Evolutionary conservation across 2,888 invertebrate species (phyloP).

Genomic region (Agrochola circellaris): DNA sequence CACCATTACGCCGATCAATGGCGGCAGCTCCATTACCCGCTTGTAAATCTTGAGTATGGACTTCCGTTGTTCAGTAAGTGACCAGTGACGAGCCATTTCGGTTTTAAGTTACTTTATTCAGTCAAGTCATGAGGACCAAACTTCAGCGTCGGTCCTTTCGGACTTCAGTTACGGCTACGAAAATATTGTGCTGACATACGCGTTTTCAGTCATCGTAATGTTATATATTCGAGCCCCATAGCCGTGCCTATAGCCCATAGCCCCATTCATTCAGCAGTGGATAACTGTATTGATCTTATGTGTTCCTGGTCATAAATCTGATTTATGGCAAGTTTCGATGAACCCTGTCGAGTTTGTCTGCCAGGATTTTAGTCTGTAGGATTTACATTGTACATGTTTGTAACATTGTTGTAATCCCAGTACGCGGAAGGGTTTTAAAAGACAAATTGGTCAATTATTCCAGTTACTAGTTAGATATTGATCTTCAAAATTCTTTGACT

Average conservation of each 20-base stretch:
- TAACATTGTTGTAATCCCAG: background rate
- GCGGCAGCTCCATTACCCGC: no score
- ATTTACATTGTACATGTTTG: background rate
- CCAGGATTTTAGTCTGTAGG: slow-evolving; percentile 25
- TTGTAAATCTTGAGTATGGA: no score
- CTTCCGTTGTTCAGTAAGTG: no score
- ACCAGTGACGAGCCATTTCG: no score
- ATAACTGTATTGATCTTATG: slow-evolving; percentile 46
- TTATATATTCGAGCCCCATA: slow-evolving; percentile 29
- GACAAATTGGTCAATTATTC: background rate
- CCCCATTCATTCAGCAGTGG: slow-evolving; percentile 13
- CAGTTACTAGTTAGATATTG: background rate
- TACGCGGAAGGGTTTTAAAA: background rate
- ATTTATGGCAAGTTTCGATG: slow-evolving; percentile 48
- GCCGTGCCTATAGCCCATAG: background rate
- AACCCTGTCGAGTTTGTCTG: slow-evolving; percentile 27
- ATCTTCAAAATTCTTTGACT: background rate
- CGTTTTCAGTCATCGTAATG: background rate
- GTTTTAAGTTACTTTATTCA: no score
- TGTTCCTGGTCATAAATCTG: slow-evolving; percentile 55
- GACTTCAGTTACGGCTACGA: no score
- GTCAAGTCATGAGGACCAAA: background rate
- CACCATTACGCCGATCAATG: no score
- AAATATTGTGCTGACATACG: background rate
- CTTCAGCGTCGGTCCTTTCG: background rate